Evolutionary conservation across 2,888 invertebrate genomes (phyloP).

Genomic region (Cosmopolites sordidus): DNA sequence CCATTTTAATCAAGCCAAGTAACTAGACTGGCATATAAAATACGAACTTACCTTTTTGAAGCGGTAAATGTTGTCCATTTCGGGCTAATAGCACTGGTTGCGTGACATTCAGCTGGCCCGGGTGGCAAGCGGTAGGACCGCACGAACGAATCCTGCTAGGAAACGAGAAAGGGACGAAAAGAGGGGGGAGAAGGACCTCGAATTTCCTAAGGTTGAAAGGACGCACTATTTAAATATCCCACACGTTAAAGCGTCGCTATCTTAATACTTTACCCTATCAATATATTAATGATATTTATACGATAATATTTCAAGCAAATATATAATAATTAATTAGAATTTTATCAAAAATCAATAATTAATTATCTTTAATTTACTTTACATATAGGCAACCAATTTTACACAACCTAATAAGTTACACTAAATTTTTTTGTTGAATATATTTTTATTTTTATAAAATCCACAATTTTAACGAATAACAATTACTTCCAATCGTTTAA

Average conservation of each 20-base stretch:
- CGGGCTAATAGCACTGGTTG: conserved; percentile 43
- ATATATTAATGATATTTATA: neutral
- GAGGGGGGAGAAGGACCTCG: conserved; percentile 11
- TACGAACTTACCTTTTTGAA: conserved; percentile 45
- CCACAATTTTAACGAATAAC: too few relatives aligned
- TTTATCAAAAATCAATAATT: too few relatives aligned
- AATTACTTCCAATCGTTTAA: too few relatives aligned
- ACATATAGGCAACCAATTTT: too few relatives aligned
- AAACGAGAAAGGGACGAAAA: neutral
- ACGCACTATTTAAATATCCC: too few relatives aligned
- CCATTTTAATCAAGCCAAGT: conserved; percentile 33
- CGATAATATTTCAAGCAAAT: neutral
- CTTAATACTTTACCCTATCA: neutral
- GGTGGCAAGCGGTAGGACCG: neutral
- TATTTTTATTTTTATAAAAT: too few relatives aligned
- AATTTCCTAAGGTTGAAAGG: neutral
- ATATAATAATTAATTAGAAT: too few relatives aligned
- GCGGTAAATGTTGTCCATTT: conserved; percentile 48
- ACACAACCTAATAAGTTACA: too few relatives aligned
- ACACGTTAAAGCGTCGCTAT: too few relatives aligned
- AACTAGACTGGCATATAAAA: conserved; percentile 14
- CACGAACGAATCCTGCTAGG: neutral
- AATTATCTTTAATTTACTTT: too few relatives aligned
- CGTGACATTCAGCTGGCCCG: conserved; percentile 36
- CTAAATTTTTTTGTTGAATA: too few relatives aligned